Conservation (phyloP, 2,888 invertebrate species). For the Ceratothoa steindachneri region DNA sequence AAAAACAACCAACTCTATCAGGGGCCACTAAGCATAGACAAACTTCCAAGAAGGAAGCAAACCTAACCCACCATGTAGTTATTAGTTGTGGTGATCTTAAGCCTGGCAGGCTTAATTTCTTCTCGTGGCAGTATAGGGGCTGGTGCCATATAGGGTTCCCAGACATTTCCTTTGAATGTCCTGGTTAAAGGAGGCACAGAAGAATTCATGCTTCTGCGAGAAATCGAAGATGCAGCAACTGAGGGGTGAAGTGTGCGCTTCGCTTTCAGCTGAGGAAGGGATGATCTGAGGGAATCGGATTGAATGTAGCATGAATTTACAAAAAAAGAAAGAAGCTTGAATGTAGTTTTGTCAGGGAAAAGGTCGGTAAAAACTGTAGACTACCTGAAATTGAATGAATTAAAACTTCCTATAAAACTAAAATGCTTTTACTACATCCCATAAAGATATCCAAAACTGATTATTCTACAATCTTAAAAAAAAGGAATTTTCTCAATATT, state of each 20-base stretch:
- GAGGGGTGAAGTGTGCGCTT: background rate
- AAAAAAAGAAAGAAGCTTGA: too few relatives aligned
- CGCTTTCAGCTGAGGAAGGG: background rate
- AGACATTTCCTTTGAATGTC: background rate
- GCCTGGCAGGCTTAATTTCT: conserved; percentile 26
- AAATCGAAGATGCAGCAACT: background rate
- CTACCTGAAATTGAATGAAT: too few relatives aligned
- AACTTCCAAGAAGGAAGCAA: background rate
- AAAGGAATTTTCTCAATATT: too few relatives aligned
- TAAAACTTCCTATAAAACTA: too few relatives aligned
- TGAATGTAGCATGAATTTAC: too few relatives aligned
- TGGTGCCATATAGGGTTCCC: too few relatives aligned
- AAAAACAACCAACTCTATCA: background rate
- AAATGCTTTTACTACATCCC: too few relatives aligned
- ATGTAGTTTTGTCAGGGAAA: too few relatives aligned
- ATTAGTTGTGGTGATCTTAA: conserved; percentile 34
- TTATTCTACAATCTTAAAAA: too few relatives aligned
- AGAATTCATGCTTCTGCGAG: background rate
- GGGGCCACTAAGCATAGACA: background rate
- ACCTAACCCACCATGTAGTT: conserved; percentile 30
- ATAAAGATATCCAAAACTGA: too few relatives aligned
- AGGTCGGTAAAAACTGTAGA: too few relatives aligned
- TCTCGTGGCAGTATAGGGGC: too few relatives aligned
- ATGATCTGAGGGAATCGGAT: background rate
- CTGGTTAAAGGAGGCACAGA: background rate